Base-by-base conservation (phyloP, 1,140 invertebrate species). In the Brachionus koreanus region DNA sequence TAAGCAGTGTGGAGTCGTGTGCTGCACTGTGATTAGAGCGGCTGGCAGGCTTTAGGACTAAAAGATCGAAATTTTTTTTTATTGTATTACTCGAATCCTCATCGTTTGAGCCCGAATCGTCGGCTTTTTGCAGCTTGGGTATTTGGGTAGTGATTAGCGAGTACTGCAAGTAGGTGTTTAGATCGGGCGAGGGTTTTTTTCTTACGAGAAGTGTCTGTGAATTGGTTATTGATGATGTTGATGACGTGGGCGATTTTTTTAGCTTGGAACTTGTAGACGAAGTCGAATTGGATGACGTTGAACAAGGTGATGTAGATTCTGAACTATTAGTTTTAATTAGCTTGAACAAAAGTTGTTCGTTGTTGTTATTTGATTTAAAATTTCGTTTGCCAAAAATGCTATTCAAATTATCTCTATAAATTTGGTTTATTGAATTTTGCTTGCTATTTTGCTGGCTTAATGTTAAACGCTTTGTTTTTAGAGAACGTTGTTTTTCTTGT, bases 281-380 rank as follows among this genome's bases (percentile, higher is more conserved):
- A 0, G 25, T 67, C 5, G 63, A 33, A 33, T 67, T 67, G 43
- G 37, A 43, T 12, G 69, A 69, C 19, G 65, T 69, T 5, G 65
- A 69, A 39, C 65, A 69, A 42, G 65, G 65, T 42, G 65, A 69
- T 69, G 65, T 39, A 37, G 65, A 69, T 69, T 35, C 16, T 69
- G 65, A 69, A 39, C 65, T 74, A 74, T 74, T 74, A 9, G 69
- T 74, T 29, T 74, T 74, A 74, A 74, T 74, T 74, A 74, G 42
- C 69, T 74, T 74, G 16, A 74, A 74, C 25, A 74, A 74, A 49
- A 74, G 39, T 19, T 74, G 69, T 23, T 74, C 69, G 69, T 46
- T 74, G n/a, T n/a, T n/a, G 37, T 69, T 69, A 33, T 69, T 69
- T 65, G 29, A 13, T 37, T 69, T 69, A 46, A 5, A 25, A 25